These are phyloP conservation scores for Syngnathus acus DNA, from an alignment of 2,797 vertebrate genomes.

Conservation along the genomic window DNA sequence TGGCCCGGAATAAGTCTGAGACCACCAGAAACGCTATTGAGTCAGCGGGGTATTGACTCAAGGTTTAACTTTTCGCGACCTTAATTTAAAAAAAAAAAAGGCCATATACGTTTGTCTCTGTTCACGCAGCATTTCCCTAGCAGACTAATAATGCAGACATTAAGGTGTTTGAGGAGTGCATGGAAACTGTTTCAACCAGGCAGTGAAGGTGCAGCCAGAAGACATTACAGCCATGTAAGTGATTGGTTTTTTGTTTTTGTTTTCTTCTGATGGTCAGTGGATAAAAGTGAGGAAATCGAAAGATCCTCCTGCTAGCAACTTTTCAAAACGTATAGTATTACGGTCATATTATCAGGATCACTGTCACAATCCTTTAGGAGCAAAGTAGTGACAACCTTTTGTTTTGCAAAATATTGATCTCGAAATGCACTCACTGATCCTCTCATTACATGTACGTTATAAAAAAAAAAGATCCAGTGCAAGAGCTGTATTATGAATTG, in stretches of 20 bases:
- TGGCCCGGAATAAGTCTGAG: background rate
- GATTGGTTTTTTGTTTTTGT: background rate
- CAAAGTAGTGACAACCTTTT: background rate
- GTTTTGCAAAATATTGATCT: background rate
- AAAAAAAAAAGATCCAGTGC: too few relatives aligned
- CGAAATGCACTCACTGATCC: too few relatives aligned
- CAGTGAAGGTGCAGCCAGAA: conserved; percentile 39
- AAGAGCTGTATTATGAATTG: too few relatives aligned
- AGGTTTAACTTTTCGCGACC: background rate
- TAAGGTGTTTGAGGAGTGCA: conserved; percentile 34
- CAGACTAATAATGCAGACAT: conserved; percentile 44
- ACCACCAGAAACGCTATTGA: too few relatives aligned
- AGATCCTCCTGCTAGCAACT: background rate
- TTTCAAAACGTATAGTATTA: too few relatives aligned
- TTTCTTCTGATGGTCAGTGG: background rate
- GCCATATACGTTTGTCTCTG: background rate
- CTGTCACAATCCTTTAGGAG: background rate
- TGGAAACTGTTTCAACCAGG: conserved; percentile 48
- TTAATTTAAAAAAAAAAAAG: background rate
- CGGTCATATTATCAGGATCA: too few relatives aligned
- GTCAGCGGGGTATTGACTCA: background rate
- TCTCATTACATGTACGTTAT: too few relatives aligned
- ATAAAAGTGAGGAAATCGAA: background rate
- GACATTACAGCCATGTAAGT: conserved; percentile 63
- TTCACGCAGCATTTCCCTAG: background rate